Evolutionary conservation across 1,140 invertebrate species (phyloP), one percentile per base, ranked within the genome.

Genomic region (Aphidius gifuensis): DNA sequence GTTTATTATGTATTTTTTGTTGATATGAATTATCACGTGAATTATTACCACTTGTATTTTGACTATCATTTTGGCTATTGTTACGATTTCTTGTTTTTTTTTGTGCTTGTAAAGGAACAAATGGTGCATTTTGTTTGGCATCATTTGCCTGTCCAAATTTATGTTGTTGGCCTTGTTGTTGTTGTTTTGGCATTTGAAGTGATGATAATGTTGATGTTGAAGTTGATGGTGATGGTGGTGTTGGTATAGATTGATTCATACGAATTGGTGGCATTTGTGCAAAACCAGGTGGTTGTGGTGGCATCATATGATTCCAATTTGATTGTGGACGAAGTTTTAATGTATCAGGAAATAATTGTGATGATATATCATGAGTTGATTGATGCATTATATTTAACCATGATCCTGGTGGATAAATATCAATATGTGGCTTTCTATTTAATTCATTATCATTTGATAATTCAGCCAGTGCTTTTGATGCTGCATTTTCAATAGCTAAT

Each of bases 21-120:
- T 58, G 62, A 9, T 42, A 21, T 2, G 55, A 40, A 23, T 69
- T 60, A 46, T 62, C 48, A 16, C 54, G 44, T 3, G 42, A 32
- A 60, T 60, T 59, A 53, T 66, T 64, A 5, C 40, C 11, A 9
- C 44, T 5, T 57, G 50, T 49, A 42, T 56, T 42, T 32, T 40
- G 44, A 11, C 49, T 38, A 38, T 51, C 11, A 42, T 48, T 46
- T 47, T 71, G 53, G 39, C 66, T 69, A 5, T 57, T n/a, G 44
- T 63, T 68, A 8, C 58, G 58, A n/a, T 68, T 70, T 50, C 77
- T 70, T 9, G 72, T 78, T 57, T 79, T 79, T 38, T 81, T 82
- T 40, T 81, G 79, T 6, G 80, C 80, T 64, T 83, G 81, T 7
- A 83, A 67, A 0, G 81, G 81, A 9, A 83, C 79, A 11, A 83